Evolutionary conservation across 1,140 invertebrate species (phyloP), one percentile per base, ranked within the genome.

Genomic region (Cepaea nemoralis): DNA sequence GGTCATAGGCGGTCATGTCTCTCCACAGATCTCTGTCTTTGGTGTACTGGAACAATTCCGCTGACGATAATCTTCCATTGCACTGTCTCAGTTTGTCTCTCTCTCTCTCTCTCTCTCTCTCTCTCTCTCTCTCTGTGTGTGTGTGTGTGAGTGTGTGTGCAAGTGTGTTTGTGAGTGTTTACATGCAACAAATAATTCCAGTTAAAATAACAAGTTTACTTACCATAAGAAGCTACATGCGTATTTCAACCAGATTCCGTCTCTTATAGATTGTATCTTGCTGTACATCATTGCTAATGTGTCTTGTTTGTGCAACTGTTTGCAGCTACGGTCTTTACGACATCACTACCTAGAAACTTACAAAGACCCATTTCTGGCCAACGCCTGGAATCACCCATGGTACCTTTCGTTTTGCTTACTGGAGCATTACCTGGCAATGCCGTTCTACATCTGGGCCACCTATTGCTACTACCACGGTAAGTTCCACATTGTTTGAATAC

Each of bases 361-460:
- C 77, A 48, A 67, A 19, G 83, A 82, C 40, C 83, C 83, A 8
- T 84, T 74, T 59, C 66, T 84, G 66, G 83, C 80, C 5, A 55
- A 82, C 77, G 66, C 80, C 8, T 75, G 66, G 70, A 42, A 74
- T 0, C 83, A 84, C 66, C 79, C 81, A 22, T 87, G 86, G 86
- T 86, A 83, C 79, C 42, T 83, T 55, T 74, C 80, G 33, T 80
- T 86, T 50, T 82, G 79, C 45, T 16, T 82, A 6, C 73, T 82
- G 75, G 86, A 87, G 67, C 71, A 85, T 40, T 77, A 63, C 39
- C 19, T 86, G 1, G 84, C 86, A 71, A 69, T 87, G 27, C 86
- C 86, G 8, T 87, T 87, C 78, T 86, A 85, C 82, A 84, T 86
- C 66, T 80, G 84, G 40, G 85, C 84, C 22, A 69, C 83, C 10